Evolutionary conservation across 2,797 vertebrate genomes (phyloP).

Genomic region (Columba guinea): DNA sequence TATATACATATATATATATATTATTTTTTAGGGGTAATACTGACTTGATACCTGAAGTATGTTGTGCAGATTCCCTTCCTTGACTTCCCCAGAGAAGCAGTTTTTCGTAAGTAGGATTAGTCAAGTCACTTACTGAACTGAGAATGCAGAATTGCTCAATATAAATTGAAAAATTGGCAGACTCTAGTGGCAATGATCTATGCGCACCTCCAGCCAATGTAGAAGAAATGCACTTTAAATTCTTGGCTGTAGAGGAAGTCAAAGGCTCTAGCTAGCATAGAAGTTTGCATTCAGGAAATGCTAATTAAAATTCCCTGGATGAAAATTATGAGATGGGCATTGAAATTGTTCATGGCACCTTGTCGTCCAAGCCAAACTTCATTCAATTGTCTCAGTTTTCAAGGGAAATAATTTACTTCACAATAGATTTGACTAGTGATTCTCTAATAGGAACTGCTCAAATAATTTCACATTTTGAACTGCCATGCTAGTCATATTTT

Average conservation of each 20-base stretch:
- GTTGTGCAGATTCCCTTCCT: neutral
- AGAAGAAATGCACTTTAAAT: conserved; percentile 53
- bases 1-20: neutral
- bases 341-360: neutral
- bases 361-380: neutral
- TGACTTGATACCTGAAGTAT: neutral
- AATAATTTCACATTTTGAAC: neutral
- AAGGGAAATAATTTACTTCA: conserved; percentile 26
- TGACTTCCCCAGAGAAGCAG: conserved; percentile 14
- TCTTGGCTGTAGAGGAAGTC: conserved; percentile 35
- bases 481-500: neutral
- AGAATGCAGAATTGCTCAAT: conserved; percentile 11
- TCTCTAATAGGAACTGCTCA: neutral
- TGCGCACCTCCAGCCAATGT: conserved; percentile 37
- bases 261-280: neutral
- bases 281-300: conserved; percentile 36
- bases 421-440: neutral
- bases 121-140: conserved; percentile 26
- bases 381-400: conserved; percentile 3
- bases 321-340: conserved; percentile 38
- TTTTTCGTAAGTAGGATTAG: conserved; percentile 44
- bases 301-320: conserved; percentile 43
- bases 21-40: neutral
- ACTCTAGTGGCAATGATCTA: conserved; percentile 23
- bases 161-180: conserved; percentile 20